phyloP scores from a whole-genome alignment of 2,888 invertebrate species.

The Sesia apiformis region DNA sequence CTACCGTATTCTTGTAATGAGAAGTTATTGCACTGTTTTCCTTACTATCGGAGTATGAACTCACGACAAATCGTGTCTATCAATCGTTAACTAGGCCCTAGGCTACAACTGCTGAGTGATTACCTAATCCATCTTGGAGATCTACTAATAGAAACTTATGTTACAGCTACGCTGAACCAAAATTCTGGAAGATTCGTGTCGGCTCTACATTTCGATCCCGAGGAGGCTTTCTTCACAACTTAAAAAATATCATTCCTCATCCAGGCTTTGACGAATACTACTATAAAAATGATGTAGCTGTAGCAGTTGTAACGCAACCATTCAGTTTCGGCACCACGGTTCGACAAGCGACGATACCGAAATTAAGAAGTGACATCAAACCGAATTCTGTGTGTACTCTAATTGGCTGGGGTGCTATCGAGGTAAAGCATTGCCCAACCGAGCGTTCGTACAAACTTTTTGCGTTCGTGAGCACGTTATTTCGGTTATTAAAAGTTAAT shows the following conservation, averaged over 20 bases:
- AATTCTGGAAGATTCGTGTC: conserved; percentile 53
- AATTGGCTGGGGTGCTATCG: conserved; percentile 56
- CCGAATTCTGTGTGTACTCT: conserved; percentile 39
- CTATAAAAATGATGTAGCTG: conserved; percentile 52
- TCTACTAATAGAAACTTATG: no score
- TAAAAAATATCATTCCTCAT: conserved; percentile 47
- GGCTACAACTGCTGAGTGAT: no score
- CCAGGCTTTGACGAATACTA: conserved; percentile 42
- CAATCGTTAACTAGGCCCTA: no score
- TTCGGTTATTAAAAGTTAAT: no score
- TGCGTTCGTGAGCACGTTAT: no score
- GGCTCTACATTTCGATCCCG: conserved; percentile 49
- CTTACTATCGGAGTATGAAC: no score
- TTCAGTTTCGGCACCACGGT: conserved; percentile 39
- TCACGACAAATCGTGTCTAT: no score
- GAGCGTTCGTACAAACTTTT: no score
- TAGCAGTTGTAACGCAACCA: conserved; percentile 35
- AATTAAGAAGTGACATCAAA: conserved; percentile 38
- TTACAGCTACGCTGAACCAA: conserved; percentile 46
- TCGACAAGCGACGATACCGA: conserved; percentile 50
- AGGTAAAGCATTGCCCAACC: conserved; percentile 23
- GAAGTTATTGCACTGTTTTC: no score
- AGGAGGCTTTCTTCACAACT: conserved; percentile 43
- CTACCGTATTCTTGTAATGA: no score
- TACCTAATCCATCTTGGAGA: no score